Evolutionary conservation across 2,888 invertebrate genomes (phyloP).

Genomic region (Diarsia brunnea): DNA sequence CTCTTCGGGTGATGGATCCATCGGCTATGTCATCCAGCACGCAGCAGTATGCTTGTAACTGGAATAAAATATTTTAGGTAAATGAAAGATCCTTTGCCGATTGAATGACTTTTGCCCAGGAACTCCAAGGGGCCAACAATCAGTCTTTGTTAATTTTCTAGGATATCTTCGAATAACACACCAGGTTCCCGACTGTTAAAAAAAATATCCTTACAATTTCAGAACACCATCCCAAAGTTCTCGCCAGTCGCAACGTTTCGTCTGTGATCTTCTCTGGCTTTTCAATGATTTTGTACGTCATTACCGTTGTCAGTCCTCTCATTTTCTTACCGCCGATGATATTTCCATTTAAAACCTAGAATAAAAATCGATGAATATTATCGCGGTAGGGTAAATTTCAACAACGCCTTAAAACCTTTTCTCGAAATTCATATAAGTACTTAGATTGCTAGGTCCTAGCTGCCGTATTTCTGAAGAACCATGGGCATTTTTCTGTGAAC

Average conservation of each 20-base stretch:
- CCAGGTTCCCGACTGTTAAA: not conserved
- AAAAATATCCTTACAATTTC: constrained; percentile 93
- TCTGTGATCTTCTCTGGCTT: constrained; percentile 92
- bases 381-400: not conserved
- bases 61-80: constrained; percentile 43
- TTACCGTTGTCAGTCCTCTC: constrained; percentile 93
- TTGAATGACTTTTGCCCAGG: no score
- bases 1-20: constrained; percentile 94
- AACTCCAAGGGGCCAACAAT: no score
- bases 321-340: constrained; percentile 95
- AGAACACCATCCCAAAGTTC: constrained; percentile 97
- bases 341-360: constrained; percentile 94
- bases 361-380: constrained; percentile 2
- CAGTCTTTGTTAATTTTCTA: no score
- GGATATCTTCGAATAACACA: not conserved
- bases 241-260: constrained; percentile 93
- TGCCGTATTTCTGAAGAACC: not conserved
- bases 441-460: not conserved
- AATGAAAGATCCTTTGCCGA: no score
- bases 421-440: not conserved
- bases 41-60: constrained; percentile 96
- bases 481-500: not conserved
- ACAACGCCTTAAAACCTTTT: not conserved
- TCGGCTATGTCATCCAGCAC: constrained; percentile 98
- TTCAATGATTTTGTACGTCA: constrained; percentile 93